phyloP scores from a whole-genome alignment of 92 coral and sea anemone species.

The Hydrozoanthus gracilis region DNA sequence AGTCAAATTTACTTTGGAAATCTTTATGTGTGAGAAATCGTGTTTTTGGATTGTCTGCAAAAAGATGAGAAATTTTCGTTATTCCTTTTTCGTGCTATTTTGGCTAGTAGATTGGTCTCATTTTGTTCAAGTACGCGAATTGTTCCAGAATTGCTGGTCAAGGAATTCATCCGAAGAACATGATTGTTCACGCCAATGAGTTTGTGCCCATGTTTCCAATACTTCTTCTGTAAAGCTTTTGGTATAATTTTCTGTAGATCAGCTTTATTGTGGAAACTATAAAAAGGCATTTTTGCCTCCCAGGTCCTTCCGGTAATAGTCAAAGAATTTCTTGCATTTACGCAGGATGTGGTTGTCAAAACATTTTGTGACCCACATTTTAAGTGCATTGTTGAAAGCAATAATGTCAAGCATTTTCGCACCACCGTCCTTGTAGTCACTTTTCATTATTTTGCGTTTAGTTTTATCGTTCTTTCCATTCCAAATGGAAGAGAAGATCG shows the following conservation, averaged over 20 bases:
- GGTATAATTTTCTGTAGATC: slow-evolving; percentile 15
- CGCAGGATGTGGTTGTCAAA: not conserved
- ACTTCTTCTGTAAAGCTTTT: slow-evolving; percentile 18
- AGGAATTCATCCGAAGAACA: slow-evolving; percentile 21
- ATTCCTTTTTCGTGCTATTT: slow-evolving; percentile 21
- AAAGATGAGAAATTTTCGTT: slow-evolving; percentile 24
- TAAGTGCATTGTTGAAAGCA: not conserved
- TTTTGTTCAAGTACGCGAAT: slow-evolving; percentile 13
- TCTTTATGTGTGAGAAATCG: slow-evolving; percentile 13
- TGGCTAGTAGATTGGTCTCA: slow-evolving; percentile 9
- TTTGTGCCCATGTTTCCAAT: not conserved
- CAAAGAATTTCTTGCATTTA: not conserved
- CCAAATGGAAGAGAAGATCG: too few relatives aligned
- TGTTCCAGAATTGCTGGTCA: slow-evolving; percentile 20
- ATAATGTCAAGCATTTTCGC: too few relatives aligned
- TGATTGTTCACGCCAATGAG: slow-evolving; percentile 3
- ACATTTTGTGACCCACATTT: not conserved
- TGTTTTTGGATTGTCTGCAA: not conserved
- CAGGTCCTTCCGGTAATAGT: not conserved
- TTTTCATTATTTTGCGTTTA: too few relatives aligned
- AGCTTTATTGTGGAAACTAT: not conserved
- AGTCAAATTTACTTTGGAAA: not conserved
- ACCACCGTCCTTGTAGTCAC: too few relatives aligned
- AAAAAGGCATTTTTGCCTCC: slow-evolving; percentile 8
- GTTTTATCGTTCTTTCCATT: too few relatives aligned